A percentile compares a stretch with the other conserved stretches of the same genome.
These are phyloP conservation scores for Sandelia bainsii DNA, from an alignment of 2,797 vertebrate species.

Conservation along the genomic window DNA sequence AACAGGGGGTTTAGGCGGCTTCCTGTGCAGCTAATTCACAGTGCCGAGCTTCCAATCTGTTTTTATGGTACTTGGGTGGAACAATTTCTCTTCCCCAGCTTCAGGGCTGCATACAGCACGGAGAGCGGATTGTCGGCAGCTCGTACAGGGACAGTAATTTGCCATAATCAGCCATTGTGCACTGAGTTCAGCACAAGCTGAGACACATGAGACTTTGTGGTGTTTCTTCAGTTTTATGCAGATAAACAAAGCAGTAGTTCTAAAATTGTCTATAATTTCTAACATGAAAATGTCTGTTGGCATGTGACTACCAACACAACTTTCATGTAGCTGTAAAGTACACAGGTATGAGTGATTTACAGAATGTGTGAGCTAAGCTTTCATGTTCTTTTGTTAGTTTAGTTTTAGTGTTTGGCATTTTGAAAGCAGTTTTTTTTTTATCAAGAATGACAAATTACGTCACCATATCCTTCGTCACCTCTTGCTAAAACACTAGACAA, in stretches of 20 bases:
- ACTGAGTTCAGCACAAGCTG: constrained; percentile 73
- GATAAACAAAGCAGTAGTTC: constrained; percentile 74
- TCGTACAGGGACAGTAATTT: constrained; percentile 81
- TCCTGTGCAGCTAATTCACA: constrained; percentile 87
- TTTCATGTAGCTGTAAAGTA: constrained; percentile 32
- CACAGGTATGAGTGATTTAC: constrained; percentile 17
- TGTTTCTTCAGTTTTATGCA: constrained; percentile 79
- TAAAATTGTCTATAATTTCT: constrained; percentile 63
- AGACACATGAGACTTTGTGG: constrained; percentile 67
- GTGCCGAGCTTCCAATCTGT: constrained; percentile 84
- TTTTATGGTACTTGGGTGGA: constrained; percentile 86
- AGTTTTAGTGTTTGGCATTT: constrained; percentile 9
- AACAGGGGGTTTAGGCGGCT: constrained; percentile 88
- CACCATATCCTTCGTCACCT: not conserved
- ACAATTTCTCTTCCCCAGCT: constrained; percentile 82
- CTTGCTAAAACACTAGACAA: constrained; percentile 35
- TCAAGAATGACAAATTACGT: constrained; percentile 12
- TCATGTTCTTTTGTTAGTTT: not conserved
- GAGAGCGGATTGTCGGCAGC: constrained; percentile 76
- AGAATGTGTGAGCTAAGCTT: constrained; percentile 12
- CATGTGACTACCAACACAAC: constrained; percentile 34
- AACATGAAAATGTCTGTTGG: constrained; percentile 37
- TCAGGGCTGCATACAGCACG: constrained; percentile 77
- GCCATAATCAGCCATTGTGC: constrained; percentile 81
- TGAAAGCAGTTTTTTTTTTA: not conserved